These are phyloP conservation scores for Peromyscus melanophrys DNA, from an alignment of 2,797 vertebrate genomes.

Conservation along the genomic window DNA sequence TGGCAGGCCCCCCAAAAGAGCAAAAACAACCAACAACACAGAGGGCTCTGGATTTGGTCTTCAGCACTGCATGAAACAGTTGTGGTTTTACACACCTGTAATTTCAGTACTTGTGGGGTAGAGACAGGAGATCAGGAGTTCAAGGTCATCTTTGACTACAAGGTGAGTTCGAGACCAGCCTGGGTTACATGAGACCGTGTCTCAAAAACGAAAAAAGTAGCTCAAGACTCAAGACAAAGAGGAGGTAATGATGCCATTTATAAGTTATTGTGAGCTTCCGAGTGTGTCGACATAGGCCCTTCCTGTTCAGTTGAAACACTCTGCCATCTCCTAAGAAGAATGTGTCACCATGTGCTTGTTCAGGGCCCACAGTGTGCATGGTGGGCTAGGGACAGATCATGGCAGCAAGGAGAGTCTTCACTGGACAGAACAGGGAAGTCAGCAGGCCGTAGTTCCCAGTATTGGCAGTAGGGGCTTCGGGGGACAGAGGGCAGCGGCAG, in stretches of 20 bases:
- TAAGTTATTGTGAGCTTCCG: background rate
- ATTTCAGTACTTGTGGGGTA: background rate
- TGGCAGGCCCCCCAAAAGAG: too few species aligned
- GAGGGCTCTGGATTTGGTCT: background rate
- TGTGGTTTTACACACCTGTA: too few species aligned
- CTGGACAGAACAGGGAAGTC: background rate
- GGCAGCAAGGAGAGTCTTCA: background rate
- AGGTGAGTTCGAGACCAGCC: background rate
- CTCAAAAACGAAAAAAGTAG: background rate
- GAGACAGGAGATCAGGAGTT: background rate
- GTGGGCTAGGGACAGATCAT: background rate
- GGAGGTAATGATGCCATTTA: rapidly evolving
- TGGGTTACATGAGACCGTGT: background rate
- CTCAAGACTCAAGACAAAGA: background rate
- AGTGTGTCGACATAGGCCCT: rapidly evolving
- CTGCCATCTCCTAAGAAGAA: background rate
- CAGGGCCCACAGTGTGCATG: rapidly evolving
- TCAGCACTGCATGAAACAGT: background rate
- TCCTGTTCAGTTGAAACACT: background rate
- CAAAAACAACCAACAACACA: too few species aligned
- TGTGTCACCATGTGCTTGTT: rapidly evolving
- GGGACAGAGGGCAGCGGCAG: background rate
- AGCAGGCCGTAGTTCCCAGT: rapidly evolving
- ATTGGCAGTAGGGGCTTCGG: background rate
- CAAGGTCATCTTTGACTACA: background rate